Percentiles rank a stretch among this genome's conserved stretches.
These are phyloP conservation scores for Caiman crocodilus DNA, from an alignment of 2,797 vertebrate genomes.

Conservation along the genomic window DNA sequence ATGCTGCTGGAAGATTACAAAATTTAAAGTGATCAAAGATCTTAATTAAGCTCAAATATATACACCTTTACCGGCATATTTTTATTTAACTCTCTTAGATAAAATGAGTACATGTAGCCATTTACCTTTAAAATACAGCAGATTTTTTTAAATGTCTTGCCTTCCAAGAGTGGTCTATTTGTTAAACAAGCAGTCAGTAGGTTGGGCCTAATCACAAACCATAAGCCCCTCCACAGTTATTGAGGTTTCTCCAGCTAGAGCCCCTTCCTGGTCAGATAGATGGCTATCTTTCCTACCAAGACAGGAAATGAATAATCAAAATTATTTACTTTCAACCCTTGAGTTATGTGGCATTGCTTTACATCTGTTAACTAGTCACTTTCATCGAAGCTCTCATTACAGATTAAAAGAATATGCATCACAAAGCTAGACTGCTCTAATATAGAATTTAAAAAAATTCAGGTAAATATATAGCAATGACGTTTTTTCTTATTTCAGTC, in stretches of 20 bases:
- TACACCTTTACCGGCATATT: not conserved
- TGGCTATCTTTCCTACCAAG: not conserved
- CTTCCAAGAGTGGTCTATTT: not conserved
- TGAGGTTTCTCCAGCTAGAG: too few species aligned
- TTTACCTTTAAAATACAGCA: not conserved
- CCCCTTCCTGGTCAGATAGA: too few species aligned
- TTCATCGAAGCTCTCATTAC: not conserved
- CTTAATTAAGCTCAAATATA: not conserved
- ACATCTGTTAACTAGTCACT: not conserved
- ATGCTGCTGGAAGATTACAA: not conserved
- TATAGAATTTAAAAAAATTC: not conserved
- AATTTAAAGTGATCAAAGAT: not conserved
- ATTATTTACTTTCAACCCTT: not conserved
- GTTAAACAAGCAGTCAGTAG: not conserved
- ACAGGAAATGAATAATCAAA: not conserved
- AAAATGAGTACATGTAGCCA: not conserved
- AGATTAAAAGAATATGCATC: not conserved
- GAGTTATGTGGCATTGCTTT: rapidly evolving
- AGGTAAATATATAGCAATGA: not conserved
- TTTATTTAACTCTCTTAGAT: not conserved
- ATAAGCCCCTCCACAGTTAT: too few species aligned
- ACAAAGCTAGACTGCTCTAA: not conserved
- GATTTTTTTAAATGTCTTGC: not conserved
- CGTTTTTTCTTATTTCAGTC: not conserved
- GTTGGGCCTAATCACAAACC: too few species aligned